Conservation (phyloP, 2,797 vertebrate genomes). For the Pristis pectinata region DNA sequence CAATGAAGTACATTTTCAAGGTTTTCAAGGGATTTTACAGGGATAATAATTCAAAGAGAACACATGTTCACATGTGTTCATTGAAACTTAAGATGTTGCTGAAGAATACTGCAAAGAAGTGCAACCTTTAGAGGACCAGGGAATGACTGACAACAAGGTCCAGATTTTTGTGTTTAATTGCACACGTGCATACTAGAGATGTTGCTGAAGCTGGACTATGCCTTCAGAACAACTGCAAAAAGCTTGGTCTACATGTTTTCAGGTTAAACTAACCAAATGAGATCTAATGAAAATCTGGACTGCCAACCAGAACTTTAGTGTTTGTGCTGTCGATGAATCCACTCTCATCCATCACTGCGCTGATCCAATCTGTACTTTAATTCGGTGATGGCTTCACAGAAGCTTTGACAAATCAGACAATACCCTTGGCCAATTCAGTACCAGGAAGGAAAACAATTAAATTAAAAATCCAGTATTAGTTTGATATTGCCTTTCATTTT, state of each 20-base stretch:
- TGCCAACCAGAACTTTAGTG: not conserved
- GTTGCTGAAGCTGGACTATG: too few relatives aligned
- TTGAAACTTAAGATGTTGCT: too few relatives aligned
- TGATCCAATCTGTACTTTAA: not conserved
- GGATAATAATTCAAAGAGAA: too few relatives aligned
- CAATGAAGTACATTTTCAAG: too few relatives aligned
- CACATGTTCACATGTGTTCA: too few relatives aligned
- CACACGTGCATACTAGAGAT: too few relatives aligned
- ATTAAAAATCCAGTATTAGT: not conserved
- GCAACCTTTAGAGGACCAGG: too few relatives aligned
- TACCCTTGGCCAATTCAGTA: not conserved
- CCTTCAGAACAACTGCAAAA: too few relatives aligned
- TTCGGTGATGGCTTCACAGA: not conserved
- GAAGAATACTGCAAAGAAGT: too few relatives aligned
- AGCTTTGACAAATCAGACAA: conserved; percentile 6
- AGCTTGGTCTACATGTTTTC: not conserved
- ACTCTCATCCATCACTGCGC: not conserved
- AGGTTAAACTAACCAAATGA: not conserved
- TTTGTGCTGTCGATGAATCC: not conserved
- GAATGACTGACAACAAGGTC: too few relatives aligned
- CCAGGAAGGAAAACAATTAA: conserved; percentile 12
- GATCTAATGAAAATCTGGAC: not conserved
- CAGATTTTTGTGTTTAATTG: too few relatives aligned
- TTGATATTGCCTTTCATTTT: not conserved
- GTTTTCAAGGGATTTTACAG: too few relatives aligned